Percentiles rank a stretch among this genome's conserved stretches.
These are phyloP conservation scores for Caracal caracal DNA, from an alignment of 2,113 vertebrate species.

Conservation along the genomic window DNA sequence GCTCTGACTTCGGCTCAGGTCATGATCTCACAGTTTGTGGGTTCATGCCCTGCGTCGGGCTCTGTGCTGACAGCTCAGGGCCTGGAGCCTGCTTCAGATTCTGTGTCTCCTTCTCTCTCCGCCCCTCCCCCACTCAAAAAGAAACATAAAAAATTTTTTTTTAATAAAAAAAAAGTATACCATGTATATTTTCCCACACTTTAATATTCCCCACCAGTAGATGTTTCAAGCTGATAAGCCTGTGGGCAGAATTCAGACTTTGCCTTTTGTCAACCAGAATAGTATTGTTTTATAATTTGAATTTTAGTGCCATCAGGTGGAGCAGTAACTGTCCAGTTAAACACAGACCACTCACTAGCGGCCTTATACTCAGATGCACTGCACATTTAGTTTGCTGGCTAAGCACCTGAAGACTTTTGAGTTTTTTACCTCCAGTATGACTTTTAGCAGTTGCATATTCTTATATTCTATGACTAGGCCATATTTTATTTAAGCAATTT, in stretches of 20 bases:
- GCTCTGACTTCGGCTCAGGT: background rate
- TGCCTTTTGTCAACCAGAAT: background rate
- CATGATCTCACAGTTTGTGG: background rate
- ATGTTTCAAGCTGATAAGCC: background rate
- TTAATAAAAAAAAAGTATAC: background rate
- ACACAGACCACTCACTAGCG: background rate
- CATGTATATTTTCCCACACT: background rate
- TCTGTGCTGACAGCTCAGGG: background rate
- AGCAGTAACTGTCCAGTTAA: background rate
- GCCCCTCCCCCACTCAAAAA: too few relatives aligned
- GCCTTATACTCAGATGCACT: background rate
- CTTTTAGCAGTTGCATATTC: background rate
- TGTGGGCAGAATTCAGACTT: background rate
- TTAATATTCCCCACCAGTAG: slow-evolving; percentile 6
- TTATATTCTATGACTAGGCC: background rate
- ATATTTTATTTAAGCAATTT: background rate
- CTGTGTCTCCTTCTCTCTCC: too few relatives aligned
- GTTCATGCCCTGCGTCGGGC: background rate
- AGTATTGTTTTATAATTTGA: background rate
- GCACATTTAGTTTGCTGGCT: background rate
- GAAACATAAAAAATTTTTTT: too few relatives aligned
- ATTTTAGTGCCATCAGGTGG: background rate
- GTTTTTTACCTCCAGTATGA: background rate
- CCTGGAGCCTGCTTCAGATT: background rate
- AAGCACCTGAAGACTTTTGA: background rate